phyloP scores from a whole-genome alignment of 2,888 invertebrate species.

The Papilio elwesi region DNA sequence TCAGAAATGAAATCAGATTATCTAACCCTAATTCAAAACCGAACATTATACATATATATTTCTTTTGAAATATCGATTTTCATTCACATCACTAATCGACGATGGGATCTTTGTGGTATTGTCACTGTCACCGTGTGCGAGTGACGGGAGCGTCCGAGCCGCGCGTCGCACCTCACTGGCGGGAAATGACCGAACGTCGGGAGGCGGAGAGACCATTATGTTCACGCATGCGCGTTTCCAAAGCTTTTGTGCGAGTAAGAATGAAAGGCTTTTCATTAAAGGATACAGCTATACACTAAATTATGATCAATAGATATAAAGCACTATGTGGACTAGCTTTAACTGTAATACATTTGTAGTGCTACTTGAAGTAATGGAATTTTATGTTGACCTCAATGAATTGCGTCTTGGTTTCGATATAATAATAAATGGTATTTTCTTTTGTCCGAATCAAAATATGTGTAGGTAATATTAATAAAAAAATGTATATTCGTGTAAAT shows the following conservation, averaged over 20 bases:
- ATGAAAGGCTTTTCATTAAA: constrained; percentile 45
- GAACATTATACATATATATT: constrained; percentile 56
- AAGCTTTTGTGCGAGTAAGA: constrained; percentile 43
- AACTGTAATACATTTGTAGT: neutral
- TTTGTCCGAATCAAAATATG: neutral
- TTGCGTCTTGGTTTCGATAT: neutral
- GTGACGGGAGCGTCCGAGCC: constrained; percentile 49
- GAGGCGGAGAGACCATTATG: constrained; percentile 51
- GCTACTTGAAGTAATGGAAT: neutral
- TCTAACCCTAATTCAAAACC: constrained; percentile 55
- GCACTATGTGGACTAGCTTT: neutral
- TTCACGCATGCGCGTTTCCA: constrained; percentile 65
- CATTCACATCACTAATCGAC: constrained; percentile 45
- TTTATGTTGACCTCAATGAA: neutral
- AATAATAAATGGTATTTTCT: neutral
- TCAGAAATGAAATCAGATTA: constrained; percentile 42
- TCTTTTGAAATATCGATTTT: constrained; percentile 44
- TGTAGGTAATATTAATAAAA: too few relatives aligned
- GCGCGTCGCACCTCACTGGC: constrained; percentile 61
- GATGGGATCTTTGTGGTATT: constrained; percentile 43
- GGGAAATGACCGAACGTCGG: constrained; percentile 59
- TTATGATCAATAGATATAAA: constrained; percentile 10
- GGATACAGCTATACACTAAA: constrained; percentile 21
- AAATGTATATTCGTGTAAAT: too few relatives aligned
- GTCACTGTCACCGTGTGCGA: constrained; percentile 34